phyloP scores from a whole-genome alignment of 1,140 invertebrate species.

The Drosophila sp. region DNA sequence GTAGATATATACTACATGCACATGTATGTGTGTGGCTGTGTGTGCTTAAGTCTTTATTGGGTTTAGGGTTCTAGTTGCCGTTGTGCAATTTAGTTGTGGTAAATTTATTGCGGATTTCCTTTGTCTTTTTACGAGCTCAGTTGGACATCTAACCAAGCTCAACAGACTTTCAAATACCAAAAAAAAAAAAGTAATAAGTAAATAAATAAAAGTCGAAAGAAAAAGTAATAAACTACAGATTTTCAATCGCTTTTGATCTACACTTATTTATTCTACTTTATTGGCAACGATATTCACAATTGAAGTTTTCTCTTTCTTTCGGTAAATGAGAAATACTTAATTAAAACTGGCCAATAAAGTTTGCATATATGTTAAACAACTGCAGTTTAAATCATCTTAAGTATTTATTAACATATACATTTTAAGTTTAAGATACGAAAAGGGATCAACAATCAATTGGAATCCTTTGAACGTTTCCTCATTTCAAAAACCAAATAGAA shows the following conservation, averaged over 20 bases:
- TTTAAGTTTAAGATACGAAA: too few species aligned
- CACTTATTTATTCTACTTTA: constrained; percentile 27
- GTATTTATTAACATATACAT: too few species aligned
- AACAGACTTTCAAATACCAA: constrained; percentile 13
- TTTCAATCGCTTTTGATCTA: constrained; percentile 8
- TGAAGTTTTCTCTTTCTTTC: background rate
- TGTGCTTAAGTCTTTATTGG: constrained; percentile 24
- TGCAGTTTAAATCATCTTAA: background rate
- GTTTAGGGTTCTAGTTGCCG: constrained; percentile 24
- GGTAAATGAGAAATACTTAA: background rate
- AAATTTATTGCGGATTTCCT: constrained; percentile 76
- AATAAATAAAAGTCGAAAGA: background rate
- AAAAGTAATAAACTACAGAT: constrained; percentile 41
- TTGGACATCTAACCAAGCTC: constrained; percentile 27
- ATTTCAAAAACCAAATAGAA: too few species aligned
- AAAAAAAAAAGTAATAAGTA: background rate
- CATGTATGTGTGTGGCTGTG: constrained; percentile 21
- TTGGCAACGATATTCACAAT: constrained; percentile 17
- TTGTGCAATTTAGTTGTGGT: constrained; percentile 69
- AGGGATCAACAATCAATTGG: too few species aligned
- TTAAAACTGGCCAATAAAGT: background rate
- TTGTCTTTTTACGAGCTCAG: constrained; percentile 63
- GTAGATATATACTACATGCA: too few species aligned
- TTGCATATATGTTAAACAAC: background rate
- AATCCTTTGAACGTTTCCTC: too few species aligned